These are phyloP conservation scores for Thermophis baileyi DNA, from an alignment of 2,113 vertebrate species.

Conservation along the genomic window DNA sequence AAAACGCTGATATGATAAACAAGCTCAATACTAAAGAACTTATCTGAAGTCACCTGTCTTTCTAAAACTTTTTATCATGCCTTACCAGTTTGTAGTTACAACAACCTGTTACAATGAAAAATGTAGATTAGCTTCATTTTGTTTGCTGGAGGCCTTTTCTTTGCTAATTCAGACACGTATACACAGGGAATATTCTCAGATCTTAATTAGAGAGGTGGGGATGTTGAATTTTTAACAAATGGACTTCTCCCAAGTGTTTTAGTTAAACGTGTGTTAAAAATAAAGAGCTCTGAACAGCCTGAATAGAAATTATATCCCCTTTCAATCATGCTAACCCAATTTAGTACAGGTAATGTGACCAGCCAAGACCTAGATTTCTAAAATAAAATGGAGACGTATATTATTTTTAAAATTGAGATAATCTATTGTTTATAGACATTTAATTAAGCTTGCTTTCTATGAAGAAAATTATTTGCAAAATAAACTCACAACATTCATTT, in stretches of 20 bases:
- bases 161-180: conserved; percentile 10
- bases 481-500: not conserved
- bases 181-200: conserved; percentile 9
- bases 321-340: conserved; percentile 22
- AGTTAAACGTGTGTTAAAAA: conserved; percentile 26
- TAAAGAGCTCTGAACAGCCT: conserved; percentile 23
- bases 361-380: conserved; percentile 24
- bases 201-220: conserved; percentile 26
- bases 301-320: conserved; percentile 23
- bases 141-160: conserved; percentile 15
- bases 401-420: not conserved
- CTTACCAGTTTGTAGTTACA: not conserved
- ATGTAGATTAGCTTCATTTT: not conserved
- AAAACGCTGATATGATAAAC: not conserved
- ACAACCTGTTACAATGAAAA: not conserved
- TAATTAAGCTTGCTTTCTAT: not conserved
- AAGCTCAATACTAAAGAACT: not conserved
- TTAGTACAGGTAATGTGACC: conserved; percentile 12
- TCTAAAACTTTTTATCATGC: not conserved
- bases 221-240: conserved; percentile 27
- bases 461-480: not conserved
- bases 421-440: not conserved
- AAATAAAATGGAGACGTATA: not conserved
- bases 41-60: not conserved
- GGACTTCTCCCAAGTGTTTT: conserved; percentile 27